Conservation (phyloP, 2,888 invertebrate species). For the Drosophila flavopinicola region DNA sequence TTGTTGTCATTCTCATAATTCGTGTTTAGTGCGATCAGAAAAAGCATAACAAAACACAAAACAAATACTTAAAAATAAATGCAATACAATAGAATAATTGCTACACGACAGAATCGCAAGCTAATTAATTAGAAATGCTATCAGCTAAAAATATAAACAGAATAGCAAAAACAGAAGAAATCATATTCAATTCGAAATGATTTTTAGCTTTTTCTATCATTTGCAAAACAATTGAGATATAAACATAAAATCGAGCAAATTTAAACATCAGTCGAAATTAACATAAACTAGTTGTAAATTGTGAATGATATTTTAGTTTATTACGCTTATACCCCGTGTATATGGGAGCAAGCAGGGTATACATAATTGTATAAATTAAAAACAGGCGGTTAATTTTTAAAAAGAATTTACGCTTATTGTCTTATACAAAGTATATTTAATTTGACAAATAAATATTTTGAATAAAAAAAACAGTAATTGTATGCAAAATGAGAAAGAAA, state of each 20-base stretch:
- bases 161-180: background rate
- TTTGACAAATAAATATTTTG: too few relatives aligned
- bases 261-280: too few relatives aligned
- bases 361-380: too few relatives aligned
- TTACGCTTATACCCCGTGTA: too few relatives aligned
- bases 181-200: background rate
- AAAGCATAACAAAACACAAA: background rate
- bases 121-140: constrained; percentile 34
- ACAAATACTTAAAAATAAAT: constrained; percentile 20
- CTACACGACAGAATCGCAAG: background rate
- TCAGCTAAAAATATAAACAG: background rate
- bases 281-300: too few relatives aligned
- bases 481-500: too few relatives aligned
- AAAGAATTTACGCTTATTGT: too few relatives aligned
- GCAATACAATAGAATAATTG: constrained; percentile 16
- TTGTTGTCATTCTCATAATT: constrained; percentile 63
- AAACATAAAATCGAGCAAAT: constrained; percentile 17
- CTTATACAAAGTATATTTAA: too few relatives aligned
- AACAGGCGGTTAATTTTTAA: too few relatives aligned
- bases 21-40: constrained; percentile 18
- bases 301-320: background rate
- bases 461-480: too few relatives aligned
- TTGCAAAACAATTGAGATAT: constrained; percentile 11
- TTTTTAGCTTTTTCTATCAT: constrained; percentile 1
- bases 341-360: too few relatives aligned